Conservation (phyloP, 2,113 vertebrate genomes). For the Clarias magur region DNA sequence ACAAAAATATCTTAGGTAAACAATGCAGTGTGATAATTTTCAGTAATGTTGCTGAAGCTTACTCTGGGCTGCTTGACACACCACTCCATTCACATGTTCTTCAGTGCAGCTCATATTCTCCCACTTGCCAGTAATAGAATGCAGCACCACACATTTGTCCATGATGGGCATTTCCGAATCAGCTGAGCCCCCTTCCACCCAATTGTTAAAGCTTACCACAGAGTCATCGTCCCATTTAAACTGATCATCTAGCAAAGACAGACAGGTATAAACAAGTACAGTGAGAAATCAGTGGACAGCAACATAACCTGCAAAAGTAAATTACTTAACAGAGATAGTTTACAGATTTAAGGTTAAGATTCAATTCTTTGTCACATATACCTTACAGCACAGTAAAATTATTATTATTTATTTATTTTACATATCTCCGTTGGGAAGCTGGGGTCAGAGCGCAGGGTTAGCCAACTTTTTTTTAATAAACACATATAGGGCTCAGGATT, state of each 20-base stretch:
- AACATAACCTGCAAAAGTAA: neutral
- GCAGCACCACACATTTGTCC: constrained; percentile 78
- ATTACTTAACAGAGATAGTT: neutral
- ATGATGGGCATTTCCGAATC: constrained; percentile 54
- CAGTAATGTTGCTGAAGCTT: constrained; percentile 49
- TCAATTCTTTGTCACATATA: too few relatives aligned
- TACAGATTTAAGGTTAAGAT: neutral
- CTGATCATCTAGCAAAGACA: constrained; percentile 68
- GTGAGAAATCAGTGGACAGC: neutral
- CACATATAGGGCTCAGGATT: too few relatives aligned
- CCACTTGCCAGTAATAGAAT: constrained; percentile 79
- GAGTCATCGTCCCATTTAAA: constrained; percentile 79
- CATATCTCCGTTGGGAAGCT: too few relatives aligned
- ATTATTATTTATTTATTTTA: too few relatives aligned
- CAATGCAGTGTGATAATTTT: neutral
- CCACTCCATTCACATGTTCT: constrained; percentile 71
- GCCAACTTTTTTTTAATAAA: too few relatives aligned
- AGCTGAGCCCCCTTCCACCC: constrained; percentile 64
- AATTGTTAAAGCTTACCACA: constrained; percentile 76
- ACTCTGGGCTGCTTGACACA: constrained; percentile 80
- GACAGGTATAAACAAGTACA: neutral
- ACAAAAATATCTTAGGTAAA: neutral
- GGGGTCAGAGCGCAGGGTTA: too few relatives aligned
- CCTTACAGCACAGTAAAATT: too few relatives aligned
- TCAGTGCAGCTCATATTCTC: constrained; percentile 75